Percentiles rank a stretch among this genome's conserved stretches.
These are phyloP conservation scores for Phocoena phocoena DNA, from an alignment of 2,113 vertebrate species.

Conservation along the genomic window DNA sequence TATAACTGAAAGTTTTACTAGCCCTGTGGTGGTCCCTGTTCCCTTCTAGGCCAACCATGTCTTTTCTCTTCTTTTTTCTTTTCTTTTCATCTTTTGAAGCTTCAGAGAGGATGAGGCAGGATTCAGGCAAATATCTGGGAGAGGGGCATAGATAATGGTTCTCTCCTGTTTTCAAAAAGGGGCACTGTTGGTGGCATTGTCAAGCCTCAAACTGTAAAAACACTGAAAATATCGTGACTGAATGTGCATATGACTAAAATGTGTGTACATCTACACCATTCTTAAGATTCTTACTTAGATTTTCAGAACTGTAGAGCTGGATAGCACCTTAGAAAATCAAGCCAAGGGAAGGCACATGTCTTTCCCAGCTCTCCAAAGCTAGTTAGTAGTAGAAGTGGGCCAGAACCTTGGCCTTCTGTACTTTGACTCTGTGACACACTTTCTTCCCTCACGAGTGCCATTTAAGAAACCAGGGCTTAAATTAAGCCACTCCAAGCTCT, in stretches of 20 bases:
- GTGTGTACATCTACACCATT: neutral
- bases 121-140: neutral
- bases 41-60: neutral
- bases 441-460: neutral
- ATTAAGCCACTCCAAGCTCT: neutral
- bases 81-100: neutral
- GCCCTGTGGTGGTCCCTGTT: neutral
- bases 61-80: neutral
- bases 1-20: neutral
- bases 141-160: neutral
- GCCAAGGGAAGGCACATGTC: neutral
- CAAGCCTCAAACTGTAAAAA: neutral
- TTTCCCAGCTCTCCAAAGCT: neutral
- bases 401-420: neutral
- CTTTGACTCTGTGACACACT: neutral
- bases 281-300: neutral
- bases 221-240: neutral
- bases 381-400: neutral
- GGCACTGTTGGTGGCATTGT: neutral
- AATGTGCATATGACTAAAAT: neutral
- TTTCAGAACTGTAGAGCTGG: neutral
- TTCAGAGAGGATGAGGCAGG: neutral
- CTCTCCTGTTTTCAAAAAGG: neutral
- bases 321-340: neutral
- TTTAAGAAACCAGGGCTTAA: neutral